A percentile compares a stretch with the other conserved stretches of the same genome.
phyloP scores from a whole-genome alignment of 2,888 invertebrate genomes.

The Autographa gamma region DNA sequence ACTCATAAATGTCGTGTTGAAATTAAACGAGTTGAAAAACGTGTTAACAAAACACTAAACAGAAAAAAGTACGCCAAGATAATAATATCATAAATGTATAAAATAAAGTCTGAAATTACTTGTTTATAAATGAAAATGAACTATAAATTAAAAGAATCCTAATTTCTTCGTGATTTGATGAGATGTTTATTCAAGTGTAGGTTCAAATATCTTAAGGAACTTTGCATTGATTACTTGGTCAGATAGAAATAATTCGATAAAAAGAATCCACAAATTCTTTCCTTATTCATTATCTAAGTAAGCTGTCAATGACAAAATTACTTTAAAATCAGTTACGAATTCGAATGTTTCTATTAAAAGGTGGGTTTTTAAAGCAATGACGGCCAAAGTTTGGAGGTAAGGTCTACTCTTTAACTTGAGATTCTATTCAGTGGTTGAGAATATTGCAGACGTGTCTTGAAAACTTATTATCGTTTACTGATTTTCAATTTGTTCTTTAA shows the following conservation, averaged over 20 bases:
- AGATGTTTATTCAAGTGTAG: too few species aligned
- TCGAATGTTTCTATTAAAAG: not conserved
- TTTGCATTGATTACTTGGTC: not conserved
- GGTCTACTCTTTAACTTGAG: slow-evolving; percentile 31
- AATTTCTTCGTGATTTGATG: too few species aligned
- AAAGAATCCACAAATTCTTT: not conserved
- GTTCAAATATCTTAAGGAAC: not conserved
- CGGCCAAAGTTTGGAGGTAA: slow-evolving; percentile 31
- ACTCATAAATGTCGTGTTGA: not conserved
- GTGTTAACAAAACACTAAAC: too few species aligned
- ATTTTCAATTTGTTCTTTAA: slow-evolving; percentile 55
- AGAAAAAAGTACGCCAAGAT: too few species aligned
- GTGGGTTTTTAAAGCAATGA: not conserved
- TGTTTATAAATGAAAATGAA: too few species aligned
- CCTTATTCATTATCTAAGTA: not conserved
- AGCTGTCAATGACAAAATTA: not conserved
- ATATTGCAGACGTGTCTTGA: slow-evolving; percentile 48
- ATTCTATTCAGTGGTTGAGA: slow-evolving; percentile 43
- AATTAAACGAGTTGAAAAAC: not conserved
- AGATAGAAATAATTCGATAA: not conserved
- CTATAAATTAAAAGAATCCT: too few species aligned
- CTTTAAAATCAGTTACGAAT: not conserved
- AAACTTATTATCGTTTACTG: slow-evolving; percentile 54
- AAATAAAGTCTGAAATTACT: too few species aligned
- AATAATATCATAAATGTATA: too few species aligned